Evolutionary conservation across 2,113 vertebrate genomes (phyloP).

Genomic region (Chaenogobius annularis): DNA sequence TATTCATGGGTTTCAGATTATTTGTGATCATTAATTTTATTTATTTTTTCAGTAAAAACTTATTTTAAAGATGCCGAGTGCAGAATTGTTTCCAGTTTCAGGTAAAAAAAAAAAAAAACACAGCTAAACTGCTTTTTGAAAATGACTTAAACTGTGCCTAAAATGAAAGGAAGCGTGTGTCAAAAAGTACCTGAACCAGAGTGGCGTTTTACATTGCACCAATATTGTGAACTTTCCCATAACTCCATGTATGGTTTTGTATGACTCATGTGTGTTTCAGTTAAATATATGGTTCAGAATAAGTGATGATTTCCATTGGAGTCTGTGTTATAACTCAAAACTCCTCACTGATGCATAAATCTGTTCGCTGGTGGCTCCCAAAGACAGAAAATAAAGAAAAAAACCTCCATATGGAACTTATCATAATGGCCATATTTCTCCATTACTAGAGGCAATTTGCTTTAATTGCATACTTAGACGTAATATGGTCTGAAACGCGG

Average conservation of each 20-base stretch:
- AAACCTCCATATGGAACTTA: constrained; percentile 65
- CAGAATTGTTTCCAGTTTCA: too few relatives aligned
- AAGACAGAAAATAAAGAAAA: constrained; percentile 34
- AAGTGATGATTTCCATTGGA: constrained; percentile 36
- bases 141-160: background rate
- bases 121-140: too few relatives aligned
- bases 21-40: too few relatives aligned
- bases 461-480: constrained; percentile 71
- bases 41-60: too few relatives aligned
- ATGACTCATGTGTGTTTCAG: background rate
- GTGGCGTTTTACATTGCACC: background rate
- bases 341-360: constrained; percentile 29
- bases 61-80: too few relatives aligned
- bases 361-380: constrained; percentile 30
- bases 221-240: background rate
- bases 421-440: constrained; percentile 61
- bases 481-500: constrained; percentile 54
- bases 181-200: background rate
- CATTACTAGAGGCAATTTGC: constrained; percentile 64
- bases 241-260: background rate
- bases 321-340: constrained; percentile 27
- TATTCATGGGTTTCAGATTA: too few relatives aligned
- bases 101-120: background rate
- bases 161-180: background rate
- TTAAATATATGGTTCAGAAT: constrained; percentile 12